These are phyloP conservation scores for Theonella swinhoei DNA, from an alignment of 37 sponge, comb jelly and placozoan species.

Conservation along the genomic window DNA sequence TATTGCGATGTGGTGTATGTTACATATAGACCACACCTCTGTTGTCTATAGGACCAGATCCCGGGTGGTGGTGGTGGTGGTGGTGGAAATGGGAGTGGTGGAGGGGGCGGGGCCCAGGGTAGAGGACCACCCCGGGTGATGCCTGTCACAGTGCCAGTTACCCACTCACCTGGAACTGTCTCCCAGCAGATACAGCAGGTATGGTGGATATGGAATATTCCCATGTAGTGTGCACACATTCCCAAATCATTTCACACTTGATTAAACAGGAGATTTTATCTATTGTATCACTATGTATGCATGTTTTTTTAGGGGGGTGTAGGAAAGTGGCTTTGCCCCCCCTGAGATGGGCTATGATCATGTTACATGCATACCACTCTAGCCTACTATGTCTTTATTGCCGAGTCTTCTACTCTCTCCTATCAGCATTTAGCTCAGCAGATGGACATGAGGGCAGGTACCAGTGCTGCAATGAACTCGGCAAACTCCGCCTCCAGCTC, in stretches of 20 bases:
- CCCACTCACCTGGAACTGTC: constrained; percentile 15
- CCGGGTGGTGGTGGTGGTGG: background rate
- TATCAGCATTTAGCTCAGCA: constrained; percentile 40
- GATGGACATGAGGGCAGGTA: background rate
- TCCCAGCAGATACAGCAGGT: constrained; percentile 31
- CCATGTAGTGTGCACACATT: background rate
- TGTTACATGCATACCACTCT: too few relatives aligned
- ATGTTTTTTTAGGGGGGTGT: too few relatives aligned
- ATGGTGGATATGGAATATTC: too few relatives aligned
- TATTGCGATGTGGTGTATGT: too few relatives aligned
- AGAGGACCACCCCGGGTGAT: constrained; percentile 42
- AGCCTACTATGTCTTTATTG: too few relatives aligned
- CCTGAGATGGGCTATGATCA: too few relatives aligned
- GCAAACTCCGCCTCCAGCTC: constrained; percentile 17
- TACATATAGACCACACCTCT: too few relatives aligned
- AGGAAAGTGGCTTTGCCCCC: too few relatives aligned
- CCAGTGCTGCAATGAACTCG: background rate
- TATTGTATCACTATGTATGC: too few relatives aligned
- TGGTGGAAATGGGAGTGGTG: background rate
- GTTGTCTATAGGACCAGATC: background rate
- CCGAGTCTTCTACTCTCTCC: too few relatives aligned
- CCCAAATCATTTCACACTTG: too few relatives aligned
- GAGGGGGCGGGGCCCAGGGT: background rate
- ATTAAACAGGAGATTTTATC: too few relatives aligned
- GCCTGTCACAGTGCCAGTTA: constrained; percentile 70